phyloP scores from a whole-genome alignment of 2,797 vertebrate species.

The Labeo calbasu region DNA sequence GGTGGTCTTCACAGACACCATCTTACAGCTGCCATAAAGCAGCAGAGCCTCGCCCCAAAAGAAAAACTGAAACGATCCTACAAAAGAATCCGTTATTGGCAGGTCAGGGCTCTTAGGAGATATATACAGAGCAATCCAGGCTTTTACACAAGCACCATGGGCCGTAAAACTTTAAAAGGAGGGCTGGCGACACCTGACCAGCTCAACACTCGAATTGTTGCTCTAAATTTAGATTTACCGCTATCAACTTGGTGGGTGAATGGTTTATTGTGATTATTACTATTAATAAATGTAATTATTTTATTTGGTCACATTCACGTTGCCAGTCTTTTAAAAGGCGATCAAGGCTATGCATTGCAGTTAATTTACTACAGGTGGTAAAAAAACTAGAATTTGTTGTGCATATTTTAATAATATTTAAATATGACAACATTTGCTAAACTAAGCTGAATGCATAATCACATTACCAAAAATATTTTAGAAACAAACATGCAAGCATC shows the following conservation, averaged over 20 bases:
- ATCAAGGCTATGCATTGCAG: neutral
- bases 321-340: neutral
- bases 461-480: neutral
- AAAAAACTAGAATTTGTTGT: neutral
- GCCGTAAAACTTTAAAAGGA: neutral
- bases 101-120: slow-evolving; percentile 24
- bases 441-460: neutral
- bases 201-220: neutral
- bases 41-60: slow-evolving; percentile 53
- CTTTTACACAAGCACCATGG: slow-evolving; percentile 10
- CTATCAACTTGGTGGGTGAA: neutral
- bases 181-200: neutral
- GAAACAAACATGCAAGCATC: neutral
- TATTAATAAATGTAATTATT: neutral
- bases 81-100: slow-evolving; percentile 30
- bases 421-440: no score
- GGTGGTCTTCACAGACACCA: slow-evolving; percentile 60
- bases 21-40: slow-evolving; percentile 55
- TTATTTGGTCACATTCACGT: neutral
- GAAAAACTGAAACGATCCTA: slow-evolving; percentile 21
- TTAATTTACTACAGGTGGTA: no score
- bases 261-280: neutral
- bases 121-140: neutral
- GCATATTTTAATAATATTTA: neutral
- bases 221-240: neutral